Evolutionary conservation across 2,797 vertebrate species (phyloP).

Genomic region (Silurus lanzhouensis): DNA sequence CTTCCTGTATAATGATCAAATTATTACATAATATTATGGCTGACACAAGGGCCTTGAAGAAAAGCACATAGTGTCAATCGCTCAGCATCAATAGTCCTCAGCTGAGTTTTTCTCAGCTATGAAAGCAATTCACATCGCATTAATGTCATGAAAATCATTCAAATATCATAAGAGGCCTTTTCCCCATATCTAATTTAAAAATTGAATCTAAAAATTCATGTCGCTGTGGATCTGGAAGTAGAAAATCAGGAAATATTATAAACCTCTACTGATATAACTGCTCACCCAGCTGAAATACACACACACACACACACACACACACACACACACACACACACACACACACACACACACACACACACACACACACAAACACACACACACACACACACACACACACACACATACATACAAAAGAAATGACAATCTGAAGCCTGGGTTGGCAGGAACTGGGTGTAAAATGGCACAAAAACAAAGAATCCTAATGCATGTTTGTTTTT

Average conservation of each 20-base stretch:
- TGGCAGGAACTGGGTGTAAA: conserved; percentile 40
- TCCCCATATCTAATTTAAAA: background rate
- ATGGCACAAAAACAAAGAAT: conserved; percentile 40
- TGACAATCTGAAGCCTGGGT: background rate
- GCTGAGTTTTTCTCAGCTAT: background rate
- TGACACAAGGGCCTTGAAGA: background rate
- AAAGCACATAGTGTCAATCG: background rate
- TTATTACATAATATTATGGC: background rate
- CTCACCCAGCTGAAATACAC: background rate
- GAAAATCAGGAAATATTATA: background rate
- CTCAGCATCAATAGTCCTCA: background rate
- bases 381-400: background rate
- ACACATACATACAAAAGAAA: conserved; percentile 17
- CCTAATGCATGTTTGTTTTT: conserved; percentile 26
- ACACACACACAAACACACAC: too few species aligned
- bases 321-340: conserved; percentile 4
- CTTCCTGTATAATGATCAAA: background rate
- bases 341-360: too few species aligned
- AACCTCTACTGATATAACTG: background rate
- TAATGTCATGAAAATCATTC: background rate
- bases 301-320: background rate
- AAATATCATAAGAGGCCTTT: background rate
- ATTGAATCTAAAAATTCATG: background rate
- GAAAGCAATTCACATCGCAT: background rate
- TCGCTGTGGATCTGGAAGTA: too few species aligned